Conservation (phyloP, 2,797 vertebrate genomes). For the Hozukius guyotensis region DNA sequence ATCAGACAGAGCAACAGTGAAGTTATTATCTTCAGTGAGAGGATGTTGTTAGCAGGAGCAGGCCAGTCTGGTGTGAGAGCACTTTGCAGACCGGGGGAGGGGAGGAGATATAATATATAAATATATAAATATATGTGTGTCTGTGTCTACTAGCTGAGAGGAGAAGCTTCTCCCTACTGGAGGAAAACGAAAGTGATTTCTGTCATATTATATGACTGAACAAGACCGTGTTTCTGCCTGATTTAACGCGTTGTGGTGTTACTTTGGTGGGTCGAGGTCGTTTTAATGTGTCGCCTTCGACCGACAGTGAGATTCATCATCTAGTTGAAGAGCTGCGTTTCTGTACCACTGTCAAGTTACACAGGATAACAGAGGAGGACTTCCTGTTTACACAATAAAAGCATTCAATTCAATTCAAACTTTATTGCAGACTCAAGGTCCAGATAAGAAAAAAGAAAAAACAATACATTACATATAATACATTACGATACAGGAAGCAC, state of each 20-base stretch:
- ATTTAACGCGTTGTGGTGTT: constrained; percentile 24
- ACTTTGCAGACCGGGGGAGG: constrained; percentile 80
- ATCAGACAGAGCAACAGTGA: constrained; percentile 27
- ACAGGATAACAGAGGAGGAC: accelerated
- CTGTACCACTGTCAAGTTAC: constrained; percentile 19
- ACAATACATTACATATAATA: no score
- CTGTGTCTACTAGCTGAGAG: constrained; percentile 36
- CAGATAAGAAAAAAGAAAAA: no score
- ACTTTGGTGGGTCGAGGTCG: constrained; percentile 21
- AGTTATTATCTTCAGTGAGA: constrained; percentile 63
- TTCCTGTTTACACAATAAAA: constrained; percentile 63
- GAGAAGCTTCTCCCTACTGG: constrained; percentile 19
- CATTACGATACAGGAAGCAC: no score
- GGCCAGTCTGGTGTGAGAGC: constrained; percentile 76
- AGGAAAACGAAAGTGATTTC: constrained; percentile 81
- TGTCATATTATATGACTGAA: constrained; percentile 64
- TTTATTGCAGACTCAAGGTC: no score
- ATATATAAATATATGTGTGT: no score
- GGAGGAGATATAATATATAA: constrained; percentile 55
- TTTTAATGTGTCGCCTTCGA: constrained; percentile 38
- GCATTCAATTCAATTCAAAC: not conserved
- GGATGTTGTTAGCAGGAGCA: constrained; percentile 66
- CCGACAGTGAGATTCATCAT: constrained; percentile 68
- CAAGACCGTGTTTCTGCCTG: constrained; percentile 59
- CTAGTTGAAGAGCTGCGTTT: constrained; percentile 64